Evolutionary conservation across 2,888 invertebrate genomes (phyloP), one percentile per base, ranked within the genome.

Genomic region (Drosophila helvetica): DNA sequence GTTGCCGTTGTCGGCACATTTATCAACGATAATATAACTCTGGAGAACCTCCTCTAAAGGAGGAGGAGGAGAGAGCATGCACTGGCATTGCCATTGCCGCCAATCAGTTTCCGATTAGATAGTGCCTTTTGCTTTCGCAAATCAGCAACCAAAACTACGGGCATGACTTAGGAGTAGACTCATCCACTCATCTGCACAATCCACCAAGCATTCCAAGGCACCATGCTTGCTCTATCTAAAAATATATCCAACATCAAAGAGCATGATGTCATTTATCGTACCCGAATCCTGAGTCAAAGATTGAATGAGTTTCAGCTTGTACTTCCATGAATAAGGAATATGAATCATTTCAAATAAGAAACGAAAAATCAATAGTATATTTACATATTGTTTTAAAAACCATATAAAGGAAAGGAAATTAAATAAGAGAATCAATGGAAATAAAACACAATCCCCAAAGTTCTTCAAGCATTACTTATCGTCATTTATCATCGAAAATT

Each of bases 101-200:
- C 65, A 82, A 82, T 83, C 82, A 71, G 58, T 57, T 45, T 25
- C 47, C 77, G 82, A 82, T 82, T 82, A 82, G 82, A 82, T 82
- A 80, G 78, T 66, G 71, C 61, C 64, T 76, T 67, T 38, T 25
- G 54, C 62, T 74, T 74, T 52, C 48, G 71, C 71, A 30, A 73
- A 72, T 67, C 48, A 56, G n/a, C 38, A n/a, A 38, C 38, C 15
- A 38, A 38, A 38, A 38, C 38, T 38, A n/a, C 38, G 6, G n/a
- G n/a, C 38, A 38, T 38, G 7, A 64, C 33, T 33, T 48, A 33
- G 64, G 30, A 45, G 64, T 50, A 55, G 9, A 48, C 55, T 33
- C 19, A 33, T 17, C 47, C 38, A 53, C 65, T n/a, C n/a, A n/a
- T n/a, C 63, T 47, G 42, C 38, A 62, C 17, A 47, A 62, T 27